Conservation (phyloP, 2,888 invertebrate genomes). For the Neocrepidodera transversa region DNA sequence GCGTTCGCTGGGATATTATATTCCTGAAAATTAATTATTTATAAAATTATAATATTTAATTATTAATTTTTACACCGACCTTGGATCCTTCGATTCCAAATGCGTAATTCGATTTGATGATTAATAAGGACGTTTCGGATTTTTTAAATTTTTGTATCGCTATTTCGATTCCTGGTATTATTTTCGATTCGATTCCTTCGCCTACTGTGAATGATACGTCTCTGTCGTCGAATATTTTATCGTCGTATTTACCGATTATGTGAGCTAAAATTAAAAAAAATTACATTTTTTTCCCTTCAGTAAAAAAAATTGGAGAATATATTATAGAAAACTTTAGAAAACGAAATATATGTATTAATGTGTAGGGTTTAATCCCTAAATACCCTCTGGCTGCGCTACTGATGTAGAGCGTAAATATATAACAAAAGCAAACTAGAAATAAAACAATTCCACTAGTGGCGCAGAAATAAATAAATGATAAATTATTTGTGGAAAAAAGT, state of each 20-base stretch:
- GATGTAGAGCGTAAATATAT: too few species aligned
- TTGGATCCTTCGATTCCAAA: constrained; percentile 71
- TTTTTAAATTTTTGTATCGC: constrained; percentile 82
- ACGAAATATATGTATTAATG: too few species aligned
- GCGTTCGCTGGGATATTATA: constrained; percentile 82
- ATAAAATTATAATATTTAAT: neutral
- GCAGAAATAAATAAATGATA: too few species aligned
- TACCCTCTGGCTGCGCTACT: too few species aligned
- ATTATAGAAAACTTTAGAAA: too few species aligned
- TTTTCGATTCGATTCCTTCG: constrained; percentile 78
- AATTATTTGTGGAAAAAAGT: too few species aligned
- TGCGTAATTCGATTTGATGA: constrained; percentile 79
- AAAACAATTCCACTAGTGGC: too few species aligned
- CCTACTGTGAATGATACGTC: constrained; percentile 85
- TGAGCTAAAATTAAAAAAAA: constrained; percentile 66
- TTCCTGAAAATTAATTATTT: constrained; percentile 54
- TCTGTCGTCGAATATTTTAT: constrained; percentile 77
- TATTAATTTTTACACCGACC: neutral
- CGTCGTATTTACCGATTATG: constrained; percentile 72
- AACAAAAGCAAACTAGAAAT: too few species aligned
- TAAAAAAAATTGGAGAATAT: too few species aligned
- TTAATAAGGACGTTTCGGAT: constrained; percentile 78
- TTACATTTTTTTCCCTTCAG: neutral
- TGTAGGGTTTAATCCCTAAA: too few species aligned
- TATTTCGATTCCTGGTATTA: constrained; percentile 83